Evolutionary conservation across 2,888 invertebrate genomes (phyloP).

Genomic region (Sinopyrophorus schimmeli): DNA sequence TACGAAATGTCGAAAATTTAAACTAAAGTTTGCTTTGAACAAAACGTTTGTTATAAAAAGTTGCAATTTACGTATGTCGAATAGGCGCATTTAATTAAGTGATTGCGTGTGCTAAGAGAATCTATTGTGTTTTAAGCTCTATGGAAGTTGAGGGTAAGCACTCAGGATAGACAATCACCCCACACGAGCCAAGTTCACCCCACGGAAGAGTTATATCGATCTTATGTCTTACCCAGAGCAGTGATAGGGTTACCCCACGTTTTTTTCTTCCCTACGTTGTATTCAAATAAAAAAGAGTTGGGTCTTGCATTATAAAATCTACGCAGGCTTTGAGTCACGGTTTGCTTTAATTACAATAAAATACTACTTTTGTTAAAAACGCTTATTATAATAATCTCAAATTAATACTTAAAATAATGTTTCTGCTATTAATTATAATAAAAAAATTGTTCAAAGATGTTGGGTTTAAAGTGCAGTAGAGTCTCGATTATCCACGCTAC

Average conservation of each 20-base stretch:
- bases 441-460: no score
- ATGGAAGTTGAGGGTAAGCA: constrained; percentile 28
- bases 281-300: constrained; percentile 41
- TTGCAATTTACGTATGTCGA: constrained; percentile 4
- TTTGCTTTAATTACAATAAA: no score
- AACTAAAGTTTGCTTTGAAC: background rate
- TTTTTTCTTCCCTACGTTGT: constrained; percentile 45
- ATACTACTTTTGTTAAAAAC: constrained; percentile 3
- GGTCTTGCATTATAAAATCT: constrained; percentile 22
- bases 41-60: no score
- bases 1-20: background rate
- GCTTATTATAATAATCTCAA: constrained; percentile 3
- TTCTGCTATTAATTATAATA: no score
- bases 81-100: constrained; percentile 23
- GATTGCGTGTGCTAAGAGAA: constrained; percentile 20
- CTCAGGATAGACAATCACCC: constrained; percentile 38
- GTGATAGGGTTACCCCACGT: constrained; percentile 52
- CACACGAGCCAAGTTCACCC: constrained; percentile 52
- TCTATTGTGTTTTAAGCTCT: constrained; percentile 30
- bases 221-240: constrained; percentile 55
- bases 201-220: constrained; percentile 59
- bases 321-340: constrained; percentile 24
- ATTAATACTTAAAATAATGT: no score
- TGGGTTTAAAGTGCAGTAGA: no score
- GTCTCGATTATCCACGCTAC: no score